A percentile compares a stretch with the other conserved stretches of the same genome.
phyloP scores from a whole-genome alignment of 2,113 vertebrate genomes.

The Halcyon senegalensis region DNA sequence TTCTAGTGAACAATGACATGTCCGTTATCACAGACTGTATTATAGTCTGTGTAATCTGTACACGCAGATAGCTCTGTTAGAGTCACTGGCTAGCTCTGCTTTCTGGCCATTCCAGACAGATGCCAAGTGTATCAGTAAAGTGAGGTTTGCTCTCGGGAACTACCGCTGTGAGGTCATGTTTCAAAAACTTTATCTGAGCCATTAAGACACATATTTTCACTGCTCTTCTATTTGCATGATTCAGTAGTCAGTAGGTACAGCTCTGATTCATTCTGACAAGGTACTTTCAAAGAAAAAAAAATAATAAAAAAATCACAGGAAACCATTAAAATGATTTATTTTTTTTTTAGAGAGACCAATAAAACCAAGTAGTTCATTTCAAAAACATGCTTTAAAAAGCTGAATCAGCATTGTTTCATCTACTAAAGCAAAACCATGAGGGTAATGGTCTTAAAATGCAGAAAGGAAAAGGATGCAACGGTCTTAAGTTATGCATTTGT shows the following conservation, averaged over 20 bases:
- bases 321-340: conserved; percentile 35
- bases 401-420: conserved; percentile 19
- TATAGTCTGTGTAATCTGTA: not conserved
- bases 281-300: not conserved
- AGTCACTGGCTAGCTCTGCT: not conserved
- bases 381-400: conserved; percentile 53
- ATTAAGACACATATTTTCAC: not conserved
- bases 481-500: not conserved
- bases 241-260: not conserved
- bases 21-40: too few species aligned
- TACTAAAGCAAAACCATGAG: conserved; percentile 54
- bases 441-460: not conserved
- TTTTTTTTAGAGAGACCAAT: conserved; percentile 5
- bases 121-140: fast-evolving
- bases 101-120: not conserved
- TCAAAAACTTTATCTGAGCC: not conserved
- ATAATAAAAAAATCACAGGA: not conserved
- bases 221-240: not conserved
- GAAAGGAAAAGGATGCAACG: not conserved
- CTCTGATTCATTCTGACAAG: not conserved
- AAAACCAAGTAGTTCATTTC: conserved; percentile 39
- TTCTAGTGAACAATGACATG: not conserved
- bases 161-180: not conserved
- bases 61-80: not conserved
- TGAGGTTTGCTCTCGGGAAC: not conserved